These are phyloP conservation scores for Cataglyphis rosenhaueri DNA, from an alignment of 2,888 invertebrate species.

Conservation along the genomic window DNA sequence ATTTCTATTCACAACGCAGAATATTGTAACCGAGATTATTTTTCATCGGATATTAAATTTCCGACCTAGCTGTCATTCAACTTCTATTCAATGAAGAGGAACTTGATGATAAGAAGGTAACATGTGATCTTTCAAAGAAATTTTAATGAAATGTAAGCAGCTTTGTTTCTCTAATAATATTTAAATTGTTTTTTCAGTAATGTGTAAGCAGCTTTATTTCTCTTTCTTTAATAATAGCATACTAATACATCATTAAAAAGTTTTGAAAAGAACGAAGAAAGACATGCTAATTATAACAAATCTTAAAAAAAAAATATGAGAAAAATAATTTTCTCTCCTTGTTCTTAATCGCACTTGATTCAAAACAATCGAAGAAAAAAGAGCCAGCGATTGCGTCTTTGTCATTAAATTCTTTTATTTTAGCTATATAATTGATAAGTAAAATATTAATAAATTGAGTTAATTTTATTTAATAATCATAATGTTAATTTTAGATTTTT, in stretches of 20 bases:
- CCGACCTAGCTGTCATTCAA: neutral
- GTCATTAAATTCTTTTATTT: neutral
- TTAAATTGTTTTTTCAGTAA: neutral
- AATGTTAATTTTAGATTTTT: neutral
- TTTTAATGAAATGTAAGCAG: conserved; percentile 3
- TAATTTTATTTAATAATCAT: neutral
- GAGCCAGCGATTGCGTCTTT: neutral
- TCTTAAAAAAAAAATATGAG: neutral
- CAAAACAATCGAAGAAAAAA: neutral
- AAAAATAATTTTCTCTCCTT: neutral
- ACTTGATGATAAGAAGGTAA: conserved; percentile 8
- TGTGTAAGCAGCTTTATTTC: neutral
- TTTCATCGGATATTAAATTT: neutral
- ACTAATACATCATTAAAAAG: conserved; percentile 4
- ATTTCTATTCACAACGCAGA: neutral
- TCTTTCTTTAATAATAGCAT: neutral
- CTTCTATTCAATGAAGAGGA: conserved; percentile 11
- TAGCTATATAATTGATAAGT: neutral
- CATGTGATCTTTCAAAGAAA: neutral
- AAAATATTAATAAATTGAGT: neutral
- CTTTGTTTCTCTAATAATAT: neutral
- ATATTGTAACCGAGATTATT: neutral
- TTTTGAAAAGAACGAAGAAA: conserved; percentile 1
- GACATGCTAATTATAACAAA: neutral
- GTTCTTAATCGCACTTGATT: neutral